Base-by-base conservation (phyloP, 2,888 invertebrate species). In the Lasioglossum villosulum region DNA sequence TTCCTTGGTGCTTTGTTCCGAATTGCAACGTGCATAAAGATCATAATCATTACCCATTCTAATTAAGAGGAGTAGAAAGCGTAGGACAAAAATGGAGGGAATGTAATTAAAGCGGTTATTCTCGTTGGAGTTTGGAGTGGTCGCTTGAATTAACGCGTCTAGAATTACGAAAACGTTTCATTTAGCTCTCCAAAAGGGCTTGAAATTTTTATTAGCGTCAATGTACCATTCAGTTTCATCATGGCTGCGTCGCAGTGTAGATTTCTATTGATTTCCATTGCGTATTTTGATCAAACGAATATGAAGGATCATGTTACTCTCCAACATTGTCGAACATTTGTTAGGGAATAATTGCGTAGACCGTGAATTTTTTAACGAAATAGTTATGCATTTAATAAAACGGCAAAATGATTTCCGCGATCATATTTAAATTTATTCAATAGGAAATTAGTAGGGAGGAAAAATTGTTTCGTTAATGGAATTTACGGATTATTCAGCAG, bases 11-110 rank as follows among this genome's bases (percentile, higher is more conserved):
- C 48, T 75, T 42, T 5, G 73, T 37, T 48, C n/a, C 30, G 30
- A 70, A 68, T 39, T 27, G 8, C 27, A 56, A 42, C 45, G 45
- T 5, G 27, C 45, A 71, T 42, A 66, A 59, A 30, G n/a, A 75
- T 63, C 68, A 59, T 48, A 71, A 42, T 34, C 34, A 75, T 80
- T 71, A 66, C 3, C 52, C 45, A 27, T 42, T 34, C 56, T 73
- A 82, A 82, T 78, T 78, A 72, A 82, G 52, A 66, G 34, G 37
- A 68, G 66, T 39, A 48, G 27, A 45, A 78, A 77, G 37, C 48
- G 39, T 74, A 63, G 30, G 39, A 56, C 45, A 70, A 59, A 56
- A 71, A 81, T 52, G 45, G 30, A 48, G 5, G 5, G 48, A 78
- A 63, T 48, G 39, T 30, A 81, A 78, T 81, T 72, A 78, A 78